Percentiles rank a stretch among this genome's conserved stretches.
Conservation (phyloP, 2,113 vertebrate species). For the Talpa occidentalis region DNA sequence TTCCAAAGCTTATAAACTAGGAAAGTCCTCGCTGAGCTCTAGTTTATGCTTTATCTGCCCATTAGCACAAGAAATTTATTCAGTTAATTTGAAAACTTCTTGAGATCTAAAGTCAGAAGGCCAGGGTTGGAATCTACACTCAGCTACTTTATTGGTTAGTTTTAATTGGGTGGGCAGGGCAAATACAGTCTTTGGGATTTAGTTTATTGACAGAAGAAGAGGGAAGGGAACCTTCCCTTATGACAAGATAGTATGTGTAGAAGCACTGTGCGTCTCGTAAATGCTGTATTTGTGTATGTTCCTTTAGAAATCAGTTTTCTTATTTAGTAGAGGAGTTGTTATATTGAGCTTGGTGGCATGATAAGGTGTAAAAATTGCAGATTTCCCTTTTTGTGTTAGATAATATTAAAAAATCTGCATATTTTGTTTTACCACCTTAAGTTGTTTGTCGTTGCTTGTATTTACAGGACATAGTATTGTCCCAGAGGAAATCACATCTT, state of each 20-base stretch:
- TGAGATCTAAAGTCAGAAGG: conserved; percentile 46
- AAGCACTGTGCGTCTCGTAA: conserved; percentile 30
- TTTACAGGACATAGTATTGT: background rate
- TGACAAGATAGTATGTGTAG: conserved; percentile 17
- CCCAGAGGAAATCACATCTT: background rate
- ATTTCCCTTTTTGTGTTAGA: background rate
- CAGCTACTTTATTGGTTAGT: background rate
- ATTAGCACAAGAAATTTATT: conserved; percentile 21
- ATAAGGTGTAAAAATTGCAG: background rate
- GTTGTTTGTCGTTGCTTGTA: background rate
- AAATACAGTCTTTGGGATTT: background rate
- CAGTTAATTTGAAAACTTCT: conserved; percentile 23
- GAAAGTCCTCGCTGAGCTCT: conserved; percentile 5
- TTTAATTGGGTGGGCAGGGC: background rate
- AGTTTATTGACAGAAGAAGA: background rate
- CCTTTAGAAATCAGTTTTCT: conserved; percentile 26
- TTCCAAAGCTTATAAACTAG: background rate
- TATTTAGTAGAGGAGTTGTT: conserved; percentile 40
- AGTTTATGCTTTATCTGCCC: conserved; percentile 28
- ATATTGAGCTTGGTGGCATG: background rate
- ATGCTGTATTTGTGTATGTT: conserved; percentile 28
- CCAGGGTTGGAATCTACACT: background rate
- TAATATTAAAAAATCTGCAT: background rate
- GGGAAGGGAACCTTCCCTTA: no score
- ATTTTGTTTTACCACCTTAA: background rate